phyloP scores from a whole-genome alignment of 1,140 invertebrate species.

The Neodiprion fabricii region DNA sequence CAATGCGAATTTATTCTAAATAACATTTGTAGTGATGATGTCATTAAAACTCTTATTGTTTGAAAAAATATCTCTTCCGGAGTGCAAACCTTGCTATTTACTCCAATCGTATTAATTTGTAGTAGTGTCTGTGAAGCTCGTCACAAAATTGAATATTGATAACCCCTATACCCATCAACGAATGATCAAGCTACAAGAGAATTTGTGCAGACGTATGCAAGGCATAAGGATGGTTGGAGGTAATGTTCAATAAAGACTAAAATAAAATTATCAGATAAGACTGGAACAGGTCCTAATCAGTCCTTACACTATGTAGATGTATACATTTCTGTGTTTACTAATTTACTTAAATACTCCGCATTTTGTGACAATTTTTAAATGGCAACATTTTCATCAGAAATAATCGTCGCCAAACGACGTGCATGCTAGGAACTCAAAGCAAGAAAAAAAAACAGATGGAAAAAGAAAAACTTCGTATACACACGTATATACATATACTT shows the following conservation, averaged over 20 bases:
- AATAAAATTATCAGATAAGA: slow-evolving; percentile 28
- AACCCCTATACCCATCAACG: slow-evolving; percentile 14
- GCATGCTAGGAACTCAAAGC: slow-evolving; percentile 24
- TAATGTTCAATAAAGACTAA: slow-evolving; percentile 9
- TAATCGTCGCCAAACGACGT: slow-evolving; percentile 36
- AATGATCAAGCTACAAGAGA: background rate
- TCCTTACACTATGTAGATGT: slow-evolving; percentile 59
- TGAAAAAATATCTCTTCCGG: background rate
- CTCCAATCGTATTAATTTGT: background rate
- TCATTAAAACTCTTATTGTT: no score
- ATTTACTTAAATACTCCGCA: slow-evolving; percentile 60
- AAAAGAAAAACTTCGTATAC: slow-evolving; percentile 24
- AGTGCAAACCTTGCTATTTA: background rate
- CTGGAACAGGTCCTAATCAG: slow-evolving; percentile 54
- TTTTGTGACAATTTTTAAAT: slow-evolving; percentile 52
- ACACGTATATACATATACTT: background rate
- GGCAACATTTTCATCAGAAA: slow-evolving; percentile 40
- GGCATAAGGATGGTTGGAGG: slow-evolving; percentile 22
- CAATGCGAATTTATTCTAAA: background rate
- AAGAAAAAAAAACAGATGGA: background rate
- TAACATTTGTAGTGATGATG: no score
- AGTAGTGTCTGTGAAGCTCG: background rate
- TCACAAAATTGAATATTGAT: slow-evolving; percentile 1
- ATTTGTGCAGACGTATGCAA: background rate
- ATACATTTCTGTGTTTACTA: slow-evolving; percentile 58